Evolutionary conservation across 2,113 vertebrate genomes (phyloP).

Genomic region (Bucco capensis): DNA sequence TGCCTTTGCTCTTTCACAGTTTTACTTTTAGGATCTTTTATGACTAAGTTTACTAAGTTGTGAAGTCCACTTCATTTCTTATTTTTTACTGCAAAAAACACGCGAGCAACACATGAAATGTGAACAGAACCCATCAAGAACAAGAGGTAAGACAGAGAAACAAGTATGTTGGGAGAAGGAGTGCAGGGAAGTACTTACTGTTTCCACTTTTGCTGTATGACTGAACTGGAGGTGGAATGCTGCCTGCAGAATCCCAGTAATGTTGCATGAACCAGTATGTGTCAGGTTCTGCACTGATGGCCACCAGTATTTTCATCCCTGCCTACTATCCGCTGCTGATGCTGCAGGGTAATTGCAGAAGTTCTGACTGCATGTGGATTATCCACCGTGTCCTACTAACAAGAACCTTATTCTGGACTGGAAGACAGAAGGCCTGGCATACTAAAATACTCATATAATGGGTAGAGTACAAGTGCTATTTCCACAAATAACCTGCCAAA

Average conservation of each 20-base stretch:
- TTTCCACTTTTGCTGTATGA: background rate
- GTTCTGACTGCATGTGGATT: background rate
- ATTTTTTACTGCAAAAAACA: background rate
- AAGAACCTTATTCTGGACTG: background rate
- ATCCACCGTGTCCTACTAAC: accelerated
- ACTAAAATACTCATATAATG: background rate
- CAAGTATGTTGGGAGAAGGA: background rate
- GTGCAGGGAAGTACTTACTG: background rate
- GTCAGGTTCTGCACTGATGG: background rate
- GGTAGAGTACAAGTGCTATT: accelerated
- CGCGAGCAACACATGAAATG: background rate
- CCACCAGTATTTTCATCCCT: background rate
- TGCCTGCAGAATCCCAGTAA: background rate
- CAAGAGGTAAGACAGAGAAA: background rate
- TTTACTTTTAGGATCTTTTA: background rate
- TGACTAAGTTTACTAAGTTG: background rate
- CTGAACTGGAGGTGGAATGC: background rate
- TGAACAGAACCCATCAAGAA: background rate
- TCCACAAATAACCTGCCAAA: background rate
- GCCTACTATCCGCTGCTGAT: background rate
- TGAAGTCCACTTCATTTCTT: background rate
- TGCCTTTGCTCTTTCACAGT: background rate
- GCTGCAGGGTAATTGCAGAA: background rate
- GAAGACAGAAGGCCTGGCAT: background rate
- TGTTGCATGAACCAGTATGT: background rate